Evolutionary conservation across 2,888 invertebrate species (phyloP).

Genomic region (Drosophila mimica): DNA sequence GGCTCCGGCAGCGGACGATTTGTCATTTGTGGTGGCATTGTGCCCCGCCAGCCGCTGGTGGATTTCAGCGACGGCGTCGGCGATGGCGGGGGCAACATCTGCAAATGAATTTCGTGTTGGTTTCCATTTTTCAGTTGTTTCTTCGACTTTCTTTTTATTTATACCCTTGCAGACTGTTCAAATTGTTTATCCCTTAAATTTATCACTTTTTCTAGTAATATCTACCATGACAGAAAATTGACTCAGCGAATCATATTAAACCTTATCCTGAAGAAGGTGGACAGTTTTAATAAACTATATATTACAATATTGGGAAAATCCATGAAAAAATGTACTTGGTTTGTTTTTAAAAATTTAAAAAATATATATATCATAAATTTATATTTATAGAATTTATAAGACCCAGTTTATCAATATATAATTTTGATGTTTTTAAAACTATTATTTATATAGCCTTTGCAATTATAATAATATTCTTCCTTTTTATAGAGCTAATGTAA

Average conservation of each 20-base stretch:
- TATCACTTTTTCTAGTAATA: background rate
- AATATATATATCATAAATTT: no score
- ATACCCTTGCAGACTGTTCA: slow-evolving; percentile 3
- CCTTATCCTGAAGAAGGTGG: background rate
- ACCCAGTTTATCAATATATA: no score
- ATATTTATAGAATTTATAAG: no score
- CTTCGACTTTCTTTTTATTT: slow-evolving; percentile 1
- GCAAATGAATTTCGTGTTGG: slow-evolving; percentile 54
- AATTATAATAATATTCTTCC: background rate
- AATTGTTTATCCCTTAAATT: background rate
- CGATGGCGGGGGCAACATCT: slow-evolving; percentile 76
- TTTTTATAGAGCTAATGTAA: no score
- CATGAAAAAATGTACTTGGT: background rate
- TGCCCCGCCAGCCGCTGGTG: slow-evolving; percentile 59
- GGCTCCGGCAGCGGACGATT: slow-evolving; percentile 87
- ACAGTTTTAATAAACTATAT: background rate
- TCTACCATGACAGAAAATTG: background rate
- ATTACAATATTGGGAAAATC: background rate
- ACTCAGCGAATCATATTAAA: background rate
- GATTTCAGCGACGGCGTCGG: slow-evolving; percentile 81
- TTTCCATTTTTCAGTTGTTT: slow-evolving; percentile 35
- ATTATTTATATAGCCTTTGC: no score
- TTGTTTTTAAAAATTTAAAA: background rate
- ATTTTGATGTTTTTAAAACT: no score
- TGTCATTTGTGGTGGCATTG: slow-evolving; percentile 53